phyloP scores from a whole-genome alignment of 2,113 vertebrate genomes.

The Climacteris rufus region DNA sequence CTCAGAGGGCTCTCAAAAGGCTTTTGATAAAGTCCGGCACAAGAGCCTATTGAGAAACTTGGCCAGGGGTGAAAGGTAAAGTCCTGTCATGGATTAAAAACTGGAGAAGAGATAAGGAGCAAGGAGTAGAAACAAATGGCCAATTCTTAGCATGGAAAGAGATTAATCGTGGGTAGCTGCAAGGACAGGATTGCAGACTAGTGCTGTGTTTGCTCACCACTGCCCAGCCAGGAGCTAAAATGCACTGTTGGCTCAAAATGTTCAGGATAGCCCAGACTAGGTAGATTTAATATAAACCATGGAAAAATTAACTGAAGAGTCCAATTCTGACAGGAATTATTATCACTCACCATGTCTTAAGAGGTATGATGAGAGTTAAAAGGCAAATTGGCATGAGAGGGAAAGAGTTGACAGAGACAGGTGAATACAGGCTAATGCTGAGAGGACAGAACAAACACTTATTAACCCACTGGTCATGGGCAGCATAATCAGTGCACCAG shows the following conservation, averaged over 20 bases:
- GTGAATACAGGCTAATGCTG: not conserved
- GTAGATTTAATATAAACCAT: not conserved
- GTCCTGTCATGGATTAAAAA: conserved; percentile 58
- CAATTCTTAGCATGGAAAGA: conserved; percentile 2
- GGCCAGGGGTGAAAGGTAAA: conserved; percentile 61
- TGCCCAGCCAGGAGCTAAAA: not conserved
- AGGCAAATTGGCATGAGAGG: not conserved
- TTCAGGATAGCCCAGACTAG: not conserved
- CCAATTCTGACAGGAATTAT: not conserved
- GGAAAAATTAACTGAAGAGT: not conserved
- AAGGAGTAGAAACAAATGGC: conserved; percentile 43
- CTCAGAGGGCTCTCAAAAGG: conserved; percentile 28
- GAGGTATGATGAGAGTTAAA: not conserved
- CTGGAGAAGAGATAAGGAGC: conserved; percentile 55
- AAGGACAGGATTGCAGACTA: not conserved
- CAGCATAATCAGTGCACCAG: not conserved
- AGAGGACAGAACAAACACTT: not conserved
- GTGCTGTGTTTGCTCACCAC: not conserved
- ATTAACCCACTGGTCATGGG: not conserved
- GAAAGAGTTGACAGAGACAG: not conserved
- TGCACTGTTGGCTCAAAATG: not conserved
- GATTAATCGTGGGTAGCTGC: not conserved
- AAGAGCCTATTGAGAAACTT: conserved; percentile 66
- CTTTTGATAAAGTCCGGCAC: conserved; percentile 55
- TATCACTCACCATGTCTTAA: not conserved